Evolutionary conservation across 2,797 vertebrate genomes (phyloP).

Genomic region (Artibeus lituratus): DNA sequence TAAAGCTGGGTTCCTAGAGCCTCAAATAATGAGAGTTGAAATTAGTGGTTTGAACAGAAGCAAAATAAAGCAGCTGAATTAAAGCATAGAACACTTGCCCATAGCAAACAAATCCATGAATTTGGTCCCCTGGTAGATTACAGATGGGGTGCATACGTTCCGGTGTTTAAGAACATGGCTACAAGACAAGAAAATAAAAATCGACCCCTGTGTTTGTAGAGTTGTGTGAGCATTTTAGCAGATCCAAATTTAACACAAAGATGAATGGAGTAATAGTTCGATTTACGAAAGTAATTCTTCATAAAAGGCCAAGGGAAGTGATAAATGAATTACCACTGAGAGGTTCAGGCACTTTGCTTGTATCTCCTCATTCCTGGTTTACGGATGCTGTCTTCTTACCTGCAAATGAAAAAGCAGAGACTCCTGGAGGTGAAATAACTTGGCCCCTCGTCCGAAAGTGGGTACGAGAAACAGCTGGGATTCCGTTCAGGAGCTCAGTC

Average conservation of each 20-base stretch:
- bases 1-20: background rate
- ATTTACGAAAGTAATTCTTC: background rate
- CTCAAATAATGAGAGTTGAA: constrained; percentile 5
- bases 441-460: background rate
- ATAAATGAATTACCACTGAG: background rate
- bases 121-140: background rate
- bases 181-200: background rate
- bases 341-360: background rate
- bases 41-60: constrained; percentile 9
- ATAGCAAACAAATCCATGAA: background rate
- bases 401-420: background rate
- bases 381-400: background rate
- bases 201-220: background rate
- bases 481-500: background rate
- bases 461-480: background rate
- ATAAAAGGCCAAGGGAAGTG: background rate
- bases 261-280: background rate
- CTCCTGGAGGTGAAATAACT: background rate
- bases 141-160: background rate
- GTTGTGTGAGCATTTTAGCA: background rate
- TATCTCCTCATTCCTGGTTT: background rate
- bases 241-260: background rate
- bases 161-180: background rate
- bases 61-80: background rate
- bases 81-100: background rate